A percentile compares a stretch with the other conserved stretches of the same genome.
These are phyloP conservation scores for Hassar affinis DNA, from an alignment of 2,113 vertebrate genomes.

Conservation along the genomic window DNA sequence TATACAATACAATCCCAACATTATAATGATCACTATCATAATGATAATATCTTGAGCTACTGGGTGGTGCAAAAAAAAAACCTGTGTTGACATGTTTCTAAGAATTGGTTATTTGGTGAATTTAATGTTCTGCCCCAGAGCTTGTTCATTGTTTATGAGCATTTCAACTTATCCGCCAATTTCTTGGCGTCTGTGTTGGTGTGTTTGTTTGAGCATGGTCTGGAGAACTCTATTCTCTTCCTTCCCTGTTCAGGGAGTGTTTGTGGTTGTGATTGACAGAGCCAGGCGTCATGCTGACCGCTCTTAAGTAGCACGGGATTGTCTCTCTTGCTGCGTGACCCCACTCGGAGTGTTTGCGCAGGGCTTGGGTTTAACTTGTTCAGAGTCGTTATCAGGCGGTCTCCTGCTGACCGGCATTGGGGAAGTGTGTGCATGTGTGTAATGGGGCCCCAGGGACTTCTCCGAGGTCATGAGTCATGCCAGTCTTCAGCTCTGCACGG, in stretches of 20 bases:
- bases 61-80: neutral
- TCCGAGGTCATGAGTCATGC: slow-evolving; percentile 58
- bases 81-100: neutral
- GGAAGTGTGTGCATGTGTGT: slow-evolving; percentile 60
- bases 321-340: slow-evolving; percentile 37
- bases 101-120: neutral
- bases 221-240: neutral
- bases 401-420: slow-evolving; percentile 55
- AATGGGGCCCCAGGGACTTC: slow-evolving; percentile 61
- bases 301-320: slow-evolving; percentile 32
- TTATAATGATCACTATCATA: neutral
- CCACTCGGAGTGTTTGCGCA: slow-evolving; percentile 50
- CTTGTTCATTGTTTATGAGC: neutral
- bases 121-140: neutral
- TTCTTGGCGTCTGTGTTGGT: slow-evolving; percentile 17
- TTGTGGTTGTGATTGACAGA: slow-evolving; percentile 60
- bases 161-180: neutral
- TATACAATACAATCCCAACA: neutral
- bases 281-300: slow-evolving; percentile 60
- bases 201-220: slow-evolving; percentile 5
- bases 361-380: slow-evolving; percentile 45
- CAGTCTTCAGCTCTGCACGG: slow-evolving; percentile 44
- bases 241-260: neutral
- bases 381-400: slow-evolving; percentile 40
- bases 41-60: neutral